These are phyloP conservation scores for Ammodramus savannarum DNA, from an alignment of 2,113 vertebrate genomes.

Conservation along the genomic window DNA sequence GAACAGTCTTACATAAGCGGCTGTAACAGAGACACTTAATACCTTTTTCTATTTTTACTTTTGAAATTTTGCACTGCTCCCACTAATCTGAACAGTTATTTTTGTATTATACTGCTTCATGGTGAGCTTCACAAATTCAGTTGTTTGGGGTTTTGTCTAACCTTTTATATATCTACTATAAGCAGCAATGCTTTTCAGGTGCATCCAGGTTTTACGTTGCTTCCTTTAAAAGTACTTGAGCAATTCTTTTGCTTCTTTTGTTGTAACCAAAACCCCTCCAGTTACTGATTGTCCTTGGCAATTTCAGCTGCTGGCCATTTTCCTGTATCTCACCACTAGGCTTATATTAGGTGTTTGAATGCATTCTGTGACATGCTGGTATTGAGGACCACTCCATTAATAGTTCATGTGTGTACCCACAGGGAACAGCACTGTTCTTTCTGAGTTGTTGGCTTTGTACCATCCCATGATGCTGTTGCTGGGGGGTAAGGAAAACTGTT, in stretches of 20 bases:
- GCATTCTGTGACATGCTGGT: fast-evolving
- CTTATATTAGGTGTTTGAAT: neutral
- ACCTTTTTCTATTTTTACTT: neutral
- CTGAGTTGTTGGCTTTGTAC: neutral
- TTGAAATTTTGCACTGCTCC: neutral
- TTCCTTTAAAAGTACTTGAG: neutral
- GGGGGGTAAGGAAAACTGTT: neutral
- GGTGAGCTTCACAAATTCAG: neutral
- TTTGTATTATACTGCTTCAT: neutral
- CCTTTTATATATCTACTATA: neutral
- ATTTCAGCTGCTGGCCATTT: neutral
- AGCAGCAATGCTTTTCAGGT: neutral
- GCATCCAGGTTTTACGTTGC: neutral
- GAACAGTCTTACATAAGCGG: neutral
- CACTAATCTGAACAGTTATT: neutral
- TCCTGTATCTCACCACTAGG: neutral
- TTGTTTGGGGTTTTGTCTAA: neutral
- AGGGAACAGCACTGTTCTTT: neutral
- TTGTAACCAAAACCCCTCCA: neutral
- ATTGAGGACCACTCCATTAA: neutral
- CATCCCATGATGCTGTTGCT: neutral
- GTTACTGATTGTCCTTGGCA: neutral
- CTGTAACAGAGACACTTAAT: neutral
- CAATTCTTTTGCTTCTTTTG: neutral
- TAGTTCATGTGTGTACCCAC: neutral